Conservation (phyloP, 2,113 vertebrate genomes). For the Nannobrachium achirus region DNA sequence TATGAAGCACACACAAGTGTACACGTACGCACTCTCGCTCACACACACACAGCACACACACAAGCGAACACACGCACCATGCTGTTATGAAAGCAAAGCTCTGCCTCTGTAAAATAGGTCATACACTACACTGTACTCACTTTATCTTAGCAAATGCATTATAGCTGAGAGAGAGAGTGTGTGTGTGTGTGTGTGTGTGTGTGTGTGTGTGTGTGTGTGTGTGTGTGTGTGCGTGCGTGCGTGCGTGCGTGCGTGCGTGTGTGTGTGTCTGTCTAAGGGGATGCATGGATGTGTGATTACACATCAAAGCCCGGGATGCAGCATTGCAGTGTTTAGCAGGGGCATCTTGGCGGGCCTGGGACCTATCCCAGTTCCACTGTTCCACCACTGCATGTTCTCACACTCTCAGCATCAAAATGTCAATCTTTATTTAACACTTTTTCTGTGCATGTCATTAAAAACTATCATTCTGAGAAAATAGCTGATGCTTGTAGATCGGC, state of each 20-base stretch:
- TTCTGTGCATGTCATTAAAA: too few relatives aligned
- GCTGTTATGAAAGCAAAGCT: conserved; percentile 72
- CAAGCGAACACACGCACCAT: conserved; percentile 34
- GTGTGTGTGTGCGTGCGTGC: background rate
- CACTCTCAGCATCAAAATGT: too few relatives aligned
- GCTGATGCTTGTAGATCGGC: too few relatives aligned
- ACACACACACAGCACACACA: too few relatives aligned
- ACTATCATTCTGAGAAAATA: too few relatives aligned
- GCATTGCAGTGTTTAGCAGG: conserved; percentile 39
- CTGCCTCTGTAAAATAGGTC: conserved; percentile 75
- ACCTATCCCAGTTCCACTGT: conserved; percentile 36
- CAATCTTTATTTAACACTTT: too few relatives aligned
- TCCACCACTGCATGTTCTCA: conserved; percentile 43
- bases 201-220: background rate
- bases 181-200: conserved; percentile 16
- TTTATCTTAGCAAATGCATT: conserved; percentile 71
- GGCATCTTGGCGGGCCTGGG: conserved; percentile 49
- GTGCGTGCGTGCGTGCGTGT: background rate
- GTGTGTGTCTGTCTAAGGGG: too few relatives aligned
- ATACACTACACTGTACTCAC: conserved; percentile 64
- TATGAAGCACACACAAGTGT: background rate
- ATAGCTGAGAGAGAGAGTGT: conserved; percentile 50
- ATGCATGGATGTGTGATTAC: too few relatives aligned
- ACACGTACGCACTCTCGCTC: too few relatives aligned
- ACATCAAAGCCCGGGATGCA: conserved; percentile 71